Conservation (phyloP, 2,113 vertebrate genomes). For the Hemicordylus capensis region DNA sequence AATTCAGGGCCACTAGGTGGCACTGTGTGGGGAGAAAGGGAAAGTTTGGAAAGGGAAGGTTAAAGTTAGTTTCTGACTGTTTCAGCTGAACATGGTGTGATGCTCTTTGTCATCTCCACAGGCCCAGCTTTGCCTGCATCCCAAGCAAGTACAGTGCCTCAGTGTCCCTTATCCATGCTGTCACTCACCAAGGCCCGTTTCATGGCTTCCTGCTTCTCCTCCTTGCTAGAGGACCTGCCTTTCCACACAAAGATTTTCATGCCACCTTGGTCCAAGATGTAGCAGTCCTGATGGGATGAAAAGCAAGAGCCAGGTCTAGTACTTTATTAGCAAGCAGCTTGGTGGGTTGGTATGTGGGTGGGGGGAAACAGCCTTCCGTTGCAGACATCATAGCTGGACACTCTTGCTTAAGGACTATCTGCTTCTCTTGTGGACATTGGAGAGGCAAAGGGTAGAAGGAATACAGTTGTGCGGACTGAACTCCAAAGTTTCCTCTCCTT, state of each 20-base stretch:
- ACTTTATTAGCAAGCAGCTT: not conserved
- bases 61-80: too few species aligned
- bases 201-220: slow-evolving; percentile 80
- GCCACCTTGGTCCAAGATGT: slow-evolving; percentile 87
- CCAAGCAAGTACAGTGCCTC: not conserved
- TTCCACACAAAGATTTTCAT: slow-evolving; percentile 87
- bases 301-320: not conserved
- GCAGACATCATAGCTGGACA: not conserved
- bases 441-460: not conserved
- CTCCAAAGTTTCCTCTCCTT: not conserved
- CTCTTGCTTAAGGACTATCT: not conserved
- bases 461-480: not conserved
- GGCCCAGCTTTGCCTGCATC: not conserved
- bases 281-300: slow-evolving; percentile 80
- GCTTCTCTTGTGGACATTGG: not conserved
- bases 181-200: slow-evolving; percentile 74
- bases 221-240: slow-evolving; percentile 78
- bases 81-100: too few species aligned
- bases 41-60: too few species aligned
- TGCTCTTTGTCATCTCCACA: too few species aligned
- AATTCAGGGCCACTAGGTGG: too few species aligned
- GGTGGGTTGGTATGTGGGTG: too few species aligned
- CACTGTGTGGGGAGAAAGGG: too few species aligned
- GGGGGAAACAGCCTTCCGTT: too few species aligned
- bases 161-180: too few species aligned